Base-by-base conservation (phyloP, 2,113 vertebrate species). In the Bubo blakistoni region DNA sequence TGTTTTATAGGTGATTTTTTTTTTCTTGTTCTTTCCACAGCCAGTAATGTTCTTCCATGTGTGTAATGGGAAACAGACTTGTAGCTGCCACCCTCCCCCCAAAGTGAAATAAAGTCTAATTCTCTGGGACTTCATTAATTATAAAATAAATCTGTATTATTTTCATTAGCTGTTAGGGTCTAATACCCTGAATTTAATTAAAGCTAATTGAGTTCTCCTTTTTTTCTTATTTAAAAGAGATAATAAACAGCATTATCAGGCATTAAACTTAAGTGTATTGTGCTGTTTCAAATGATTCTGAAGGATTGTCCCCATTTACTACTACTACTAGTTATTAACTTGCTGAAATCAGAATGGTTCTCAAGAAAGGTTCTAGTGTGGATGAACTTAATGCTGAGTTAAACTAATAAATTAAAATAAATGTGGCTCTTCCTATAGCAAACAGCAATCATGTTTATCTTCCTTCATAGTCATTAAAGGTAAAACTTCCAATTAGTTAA, bases 61-160 rank as follows among this genome's bases (percentile, higher is more conserved):
- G 52, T 78, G 34, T 81, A 76, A 81, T 63, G 42, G 73, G 54
- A 81, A 94, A 92, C 29, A 72, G 70, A 83, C 71, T 95, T 93
- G 49, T 49, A 92, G 70, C 76, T 88, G 78, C 51, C 47, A 74
- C 57, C 61, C 5, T 74, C 9, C 57, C 7, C 13, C 2, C 12
- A 7, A 63, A 86, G 51, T 81, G 55, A 83, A 96, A 86, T 88
- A 65, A 93, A 78, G 16, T 58, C 96, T 94, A 78, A 95, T 95
- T 97, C 49, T 85, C 65, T 93, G 69, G 21, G 74, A 80, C 62
- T 97, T 90, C 16, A 92, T 96, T 90, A 95, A 92, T 97, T 97
- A 92, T 62, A 71, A 90, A 79, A 91, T 83, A 95, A 91, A 95
- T 90, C 57, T 81, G 52, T 96, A 67, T 91, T 86, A 66, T 94